Percentiles rank a stretch among this genome's conserved stretches.
Conservation (phyloP, 2,888 invertebrate genomes). For the Trachelus tabidus region DNA sequence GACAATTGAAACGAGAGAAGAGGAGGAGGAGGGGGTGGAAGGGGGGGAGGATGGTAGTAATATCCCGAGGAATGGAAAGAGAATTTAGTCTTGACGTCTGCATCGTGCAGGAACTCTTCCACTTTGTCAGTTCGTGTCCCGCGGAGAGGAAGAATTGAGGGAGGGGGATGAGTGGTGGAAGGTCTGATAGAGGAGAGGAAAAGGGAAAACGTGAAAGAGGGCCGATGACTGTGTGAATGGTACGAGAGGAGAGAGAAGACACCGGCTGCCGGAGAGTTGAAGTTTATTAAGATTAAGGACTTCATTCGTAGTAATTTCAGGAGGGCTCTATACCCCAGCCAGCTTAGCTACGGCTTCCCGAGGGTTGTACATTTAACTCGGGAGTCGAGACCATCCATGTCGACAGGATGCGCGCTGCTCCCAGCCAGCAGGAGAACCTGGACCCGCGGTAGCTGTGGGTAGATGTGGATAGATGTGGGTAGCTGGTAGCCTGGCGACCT, state of each 20-base stretch:
- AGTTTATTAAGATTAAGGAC: slow-evolving; percentile 65
- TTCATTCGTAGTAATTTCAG: slow-evolving; percentile 58
- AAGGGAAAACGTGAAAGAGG: background rate
- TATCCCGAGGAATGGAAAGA: no score
- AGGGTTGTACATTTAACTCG: background rate
- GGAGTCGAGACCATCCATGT: slow-evolving; percentile 12
- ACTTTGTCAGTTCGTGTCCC: background rate
- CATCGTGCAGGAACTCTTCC: background rate
- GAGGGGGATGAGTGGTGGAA: background rate
- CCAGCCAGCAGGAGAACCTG: no score
- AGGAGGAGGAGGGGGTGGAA: no score
- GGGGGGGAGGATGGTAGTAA: no score
- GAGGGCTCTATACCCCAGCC: background rate
- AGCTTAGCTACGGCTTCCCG: no score
- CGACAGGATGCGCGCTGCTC: background rate
- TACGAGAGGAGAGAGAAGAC: slow-evolving; percentile 6
- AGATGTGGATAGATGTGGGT: no score
- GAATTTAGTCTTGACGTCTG: background rate
- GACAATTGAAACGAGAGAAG: no score
- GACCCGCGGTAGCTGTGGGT: no score
- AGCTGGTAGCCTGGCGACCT: no score
- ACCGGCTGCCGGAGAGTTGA: slow-evolving; percentile 37
- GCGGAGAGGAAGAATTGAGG: background rate
- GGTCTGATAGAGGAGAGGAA: background rate
- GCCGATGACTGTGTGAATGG: no score